phyloP scores from a whole-genome alignment of 2,888 invertebrate genomes.

The Tenthredo scrophulariae region DNA sequence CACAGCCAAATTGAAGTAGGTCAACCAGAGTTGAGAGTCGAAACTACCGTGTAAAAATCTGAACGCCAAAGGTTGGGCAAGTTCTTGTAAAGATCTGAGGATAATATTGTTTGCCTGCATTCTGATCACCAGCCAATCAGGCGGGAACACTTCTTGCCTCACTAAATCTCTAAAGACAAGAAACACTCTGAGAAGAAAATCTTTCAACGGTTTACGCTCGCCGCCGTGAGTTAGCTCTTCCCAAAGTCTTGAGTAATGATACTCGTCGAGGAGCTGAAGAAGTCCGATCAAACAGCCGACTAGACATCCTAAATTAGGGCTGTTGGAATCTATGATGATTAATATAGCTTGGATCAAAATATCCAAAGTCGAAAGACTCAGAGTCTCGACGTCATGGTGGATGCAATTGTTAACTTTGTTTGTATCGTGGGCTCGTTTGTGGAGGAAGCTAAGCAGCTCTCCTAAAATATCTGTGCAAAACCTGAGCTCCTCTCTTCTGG shows the following conservation, averaged over 20 bases:
- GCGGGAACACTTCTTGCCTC: slow-evolving; percentile 88
- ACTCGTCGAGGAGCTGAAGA: slow-evolving; percentile 91
- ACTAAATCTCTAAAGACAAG: slow-evolving; percentile 90
- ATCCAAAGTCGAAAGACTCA: slow-evolving; percentile 90
- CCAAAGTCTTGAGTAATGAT: slow-evolving; percentile 93
- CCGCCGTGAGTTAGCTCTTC: slow-evolving; percentile 85
- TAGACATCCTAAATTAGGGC: slow-evolving; percentile 88
- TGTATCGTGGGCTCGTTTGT: slow-evolving; percentile 80
- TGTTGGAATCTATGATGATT: slow-evolving; percentile 88
- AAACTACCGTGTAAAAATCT: slow-evolving; percentile 86
- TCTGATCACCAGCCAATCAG: slow-evolving; percentile 94
- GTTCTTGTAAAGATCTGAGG: slow-evolving; percentile 90
- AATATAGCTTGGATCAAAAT: slow-evolving; percentile 92
- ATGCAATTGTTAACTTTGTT: slow-evolving; percentile 83
- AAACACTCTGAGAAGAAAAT: slow-evolving; percentile 91
- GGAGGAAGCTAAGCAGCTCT: slow-evolving; percentile 87
- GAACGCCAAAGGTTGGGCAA: slow-evolving; percentile 92
- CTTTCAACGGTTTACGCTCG: slow-evolving; percentile 90
- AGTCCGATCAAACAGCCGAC: slow-evolving; percentile 93
- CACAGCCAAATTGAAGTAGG: slow-evolving; percentile 90
- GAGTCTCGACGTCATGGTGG: slow-evolving; percentile 90
- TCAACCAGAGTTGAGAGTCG: slow-evolving; percentile 84
- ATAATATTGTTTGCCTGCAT: slow-evolving; percentile 93
- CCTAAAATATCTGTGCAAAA: slow-evolving; percentile 93
- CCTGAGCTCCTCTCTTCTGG: slow-evolving; percentile 89